Percentiles rank a stretch among this genome's conserved stretches.
Conservation (phyloP, 2,888 invertebrate species). For the Drosophila basisetae region DNA sequence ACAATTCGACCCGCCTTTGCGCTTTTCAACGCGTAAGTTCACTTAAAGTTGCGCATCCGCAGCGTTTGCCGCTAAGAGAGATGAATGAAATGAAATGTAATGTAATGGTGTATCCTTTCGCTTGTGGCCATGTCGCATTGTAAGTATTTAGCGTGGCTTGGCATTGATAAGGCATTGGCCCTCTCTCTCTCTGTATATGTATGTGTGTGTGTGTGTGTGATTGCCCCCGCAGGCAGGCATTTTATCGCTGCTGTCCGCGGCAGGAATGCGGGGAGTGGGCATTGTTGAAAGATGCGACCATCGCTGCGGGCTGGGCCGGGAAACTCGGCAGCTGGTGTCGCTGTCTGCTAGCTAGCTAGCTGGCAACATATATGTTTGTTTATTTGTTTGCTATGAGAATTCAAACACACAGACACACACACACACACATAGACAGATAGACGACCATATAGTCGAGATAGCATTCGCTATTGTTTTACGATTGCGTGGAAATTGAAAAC, state of each 20-base stretch:
- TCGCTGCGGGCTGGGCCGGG: slow-evolving; percentile 72
- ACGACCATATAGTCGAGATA: slow-evolving; percentile 62
- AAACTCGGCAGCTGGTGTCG: slow-evolving; percentile 74
- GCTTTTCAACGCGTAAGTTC: slow-evolving; percentile 50
- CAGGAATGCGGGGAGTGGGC: background rate
- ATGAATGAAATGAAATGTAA: slow-evolving; percentile 62
- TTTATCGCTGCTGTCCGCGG: slow-evolving; percentile 55
- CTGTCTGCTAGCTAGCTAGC: slow-evolving; percentile 29
- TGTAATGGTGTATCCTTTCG: slow-evolving; percentile 48
- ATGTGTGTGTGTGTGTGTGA: background rate
- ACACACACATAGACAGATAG: slow-evolving; percentile 23
- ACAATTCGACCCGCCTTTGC: slow-evolving; percentile 36
- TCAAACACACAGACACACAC: slow-evolving; percentile 25
- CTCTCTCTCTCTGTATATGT: background rate
- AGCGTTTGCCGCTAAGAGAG: slow-evolving; percentile 47
- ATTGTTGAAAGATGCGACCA: slow-evolving; percentile 60
- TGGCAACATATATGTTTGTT: slow-evolving; percentile 49
- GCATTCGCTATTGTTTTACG: slow-evolving; percentile 78
- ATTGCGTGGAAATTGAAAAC: slow-evolving; percentile 73
- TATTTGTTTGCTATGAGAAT: slow-evolving; percentile 69
- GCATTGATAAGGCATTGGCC: slow-evolving; percentile 79
- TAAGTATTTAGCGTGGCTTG: slow-evolving; percentile 51
- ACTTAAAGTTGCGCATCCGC: slow-evolving; percentile 66
- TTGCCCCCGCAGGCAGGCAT: slow-evolving; percentile 54
- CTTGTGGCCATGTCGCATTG: slow-evolving; percentile 46